Evolutionary conservation across 2,113 vertebrate genomes (phyloP), one percentile per base, ranked within the genome.

Genomic region (Microcebus griseorufus): DNA sequence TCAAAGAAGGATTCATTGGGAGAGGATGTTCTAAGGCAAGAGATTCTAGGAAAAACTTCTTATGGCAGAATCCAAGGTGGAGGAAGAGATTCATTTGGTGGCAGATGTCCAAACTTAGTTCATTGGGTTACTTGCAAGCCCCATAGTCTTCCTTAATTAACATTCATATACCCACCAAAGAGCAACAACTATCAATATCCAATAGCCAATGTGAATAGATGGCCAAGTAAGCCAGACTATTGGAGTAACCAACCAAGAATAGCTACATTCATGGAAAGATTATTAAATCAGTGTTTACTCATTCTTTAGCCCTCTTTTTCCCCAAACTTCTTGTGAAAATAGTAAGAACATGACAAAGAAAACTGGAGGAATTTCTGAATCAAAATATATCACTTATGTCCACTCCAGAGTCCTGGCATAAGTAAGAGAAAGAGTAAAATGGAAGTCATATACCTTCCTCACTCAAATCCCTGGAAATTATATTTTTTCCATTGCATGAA

Each of bases 1-100:
- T 88, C 11, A 48, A 8, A 70, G 32, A 39, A 20, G 1, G 6
- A 90, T 0, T 10, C 17, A 20, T 0, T 9, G 9, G 1, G 3
- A 75, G 23, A 87, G 37, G 1, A 0, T 0, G 37, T 37, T 60
- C 12, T 60, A 79, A 3, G 11, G 0, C 5, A 69, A 51, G 32
- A 93, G 11, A 91, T 62, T 87, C 29, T 76, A 48, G 45, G 9
- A 29, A 81, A 93, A 32, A 78, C 0, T 55, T 42, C 51, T 60
- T 53, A 25, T 55, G 13, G 6, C 9, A 76, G 8, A 93, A 65
- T 53, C 9, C 16, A 48, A 93, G 32, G 5, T 45, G 65, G 51
- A 67, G 3, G 1, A 82, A 73, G 34, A n/a, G 0, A 0, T 39
- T 16, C 58, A 5, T 34, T 80, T 60, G 7, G 8, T 75, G 37